Base-by-base conservation (phyloP, 2,888 invertebrate genomes). In the Alitta virens region DNA sequence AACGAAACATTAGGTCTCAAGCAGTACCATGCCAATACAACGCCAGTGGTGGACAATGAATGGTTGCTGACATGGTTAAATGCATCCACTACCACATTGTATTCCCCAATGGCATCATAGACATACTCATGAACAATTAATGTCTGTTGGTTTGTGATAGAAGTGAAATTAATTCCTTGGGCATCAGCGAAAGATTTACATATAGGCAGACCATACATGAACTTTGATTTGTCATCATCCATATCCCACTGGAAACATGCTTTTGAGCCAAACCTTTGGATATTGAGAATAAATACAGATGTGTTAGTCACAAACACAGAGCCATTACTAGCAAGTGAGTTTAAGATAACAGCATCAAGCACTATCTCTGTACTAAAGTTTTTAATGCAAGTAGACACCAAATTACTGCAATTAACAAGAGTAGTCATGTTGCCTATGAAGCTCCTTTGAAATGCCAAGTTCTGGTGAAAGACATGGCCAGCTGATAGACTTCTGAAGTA, bases 41-140 rank as follows among this genome's bases (percentile, higher is more conserved):
- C 12, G 21, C 21, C 55, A 33, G 16, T 33, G 2, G 26, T 25
- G 18, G 38, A 23, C 25, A 42, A 16, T 18, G 55, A 25, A 21
- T 55, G 26, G 26, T 55, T 55, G 27, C 26, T 26, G 23, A 55
- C 55, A 26, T 55, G 55, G 26, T 55, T 55, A 12, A 55, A 55
- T 14, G 55, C 55, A 2, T 25, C 23, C 9, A 55, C 55, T 2
- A 23, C 26, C 2, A 26, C 55, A 12, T 33, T 23, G 26, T 25
- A 55, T 25, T 23, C 14, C 5, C 55, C 55, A n/a, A n/a, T 18
- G n/a, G 46, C 21, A 46, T n/a, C 18, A 46, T 46, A 46, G 18
- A 46, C 46, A 46, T 46, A 46, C n/a, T n/a, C n/a, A 46, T 46
- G 46, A n/a, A 46, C 46, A 18, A 46, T 46, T 21, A 7, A 5